These are phyloP conservation scores for Desoria tigrina DNA, from an alignment of 2,888 invertebrate species.

Conservation along the genomic window DNA sequence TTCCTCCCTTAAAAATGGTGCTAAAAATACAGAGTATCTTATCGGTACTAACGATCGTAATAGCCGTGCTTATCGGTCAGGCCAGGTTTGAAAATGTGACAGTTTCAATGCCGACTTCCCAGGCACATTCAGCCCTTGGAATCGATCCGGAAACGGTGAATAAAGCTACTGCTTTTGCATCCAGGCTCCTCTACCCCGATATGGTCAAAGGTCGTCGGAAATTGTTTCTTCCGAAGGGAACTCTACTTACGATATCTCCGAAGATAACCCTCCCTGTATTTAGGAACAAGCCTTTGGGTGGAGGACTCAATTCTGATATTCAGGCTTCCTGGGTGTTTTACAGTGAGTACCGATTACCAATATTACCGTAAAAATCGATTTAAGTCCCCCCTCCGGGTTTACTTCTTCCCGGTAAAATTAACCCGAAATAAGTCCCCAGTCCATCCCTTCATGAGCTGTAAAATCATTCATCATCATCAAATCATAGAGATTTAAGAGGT, in stretches of 20 bases:
- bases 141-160: conserved; percentile 14
- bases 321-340: conserved; percentile 43
- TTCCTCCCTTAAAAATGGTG: too few relatives aligned
- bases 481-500: too few relatives aligned
- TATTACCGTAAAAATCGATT: neutral
- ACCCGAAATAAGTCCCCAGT: too few relatives aligned
- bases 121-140: neutral
- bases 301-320: conserved; percentile 48
- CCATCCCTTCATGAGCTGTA: too few relatives aligned
- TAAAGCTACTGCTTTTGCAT: conserved; percentile 26
- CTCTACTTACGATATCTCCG: conserved; percentile 36
- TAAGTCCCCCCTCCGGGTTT: neutral
- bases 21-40: too few relatives aligned
- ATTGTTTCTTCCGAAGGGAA: conserved; percentile 45
- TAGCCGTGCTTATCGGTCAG: neutral
- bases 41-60: neutral
- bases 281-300: conserved; percentile 26
- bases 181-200: conserved; percentile 34
- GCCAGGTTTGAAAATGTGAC: conserved; percentile 1
- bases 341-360: conserved; percentile 42
- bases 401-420: too few relatives aligned
- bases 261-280: conserved; percentile 38
- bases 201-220: conserved; percentile 29
- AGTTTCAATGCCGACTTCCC: neutral
- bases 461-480: too few relatives aligned